These are phyloP conservation scores for Rhinichthys osculus DNA, from an alignment of 2,797 vertebrate genomes.

Conservation along the genomic window DNA sequence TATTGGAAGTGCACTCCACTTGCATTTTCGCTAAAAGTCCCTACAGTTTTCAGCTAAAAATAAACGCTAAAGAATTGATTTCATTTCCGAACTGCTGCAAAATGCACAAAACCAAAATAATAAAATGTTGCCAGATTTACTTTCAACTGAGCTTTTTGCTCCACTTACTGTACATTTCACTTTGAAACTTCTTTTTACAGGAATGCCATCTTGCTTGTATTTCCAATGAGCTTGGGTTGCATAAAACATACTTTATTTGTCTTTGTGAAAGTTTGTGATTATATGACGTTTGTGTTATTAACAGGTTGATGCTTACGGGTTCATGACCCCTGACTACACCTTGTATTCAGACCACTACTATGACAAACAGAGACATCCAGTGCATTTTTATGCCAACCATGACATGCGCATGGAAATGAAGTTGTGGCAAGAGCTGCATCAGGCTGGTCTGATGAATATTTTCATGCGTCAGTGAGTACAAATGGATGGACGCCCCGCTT, in stretches of 20 bases:
- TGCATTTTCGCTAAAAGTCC: background rate
- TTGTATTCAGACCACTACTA: conserved; percentile 83
- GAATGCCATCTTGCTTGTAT: background rate
- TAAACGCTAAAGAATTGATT: background rate
- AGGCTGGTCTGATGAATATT: conserved; percentile 72
- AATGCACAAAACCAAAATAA: background rate
- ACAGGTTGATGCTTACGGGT: conserved; percentile 83
- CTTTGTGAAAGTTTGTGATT: background rate
- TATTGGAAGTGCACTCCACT: background rate
- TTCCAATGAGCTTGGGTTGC: background rate
- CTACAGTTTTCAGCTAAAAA: background rate
- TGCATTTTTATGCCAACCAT: conserved; percentile 80
- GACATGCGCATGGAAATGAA: conserved; percentile 76
- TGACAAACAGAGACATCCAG: conserved; percentile 58
- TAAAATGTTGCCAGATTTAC: background rate
- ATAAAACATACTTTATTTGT: background rate
- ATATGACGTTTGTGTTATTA: background rate
- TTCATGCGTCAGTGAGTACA: conserved; percentile 70
- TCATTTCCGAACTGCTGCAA: background rate
- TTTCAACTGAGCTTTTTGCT: background rate
- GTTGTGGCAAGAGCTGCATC: conserved; percentile 81
- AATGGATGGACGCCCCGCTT: background rate
- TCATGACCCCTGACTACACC: conserved; percentile 79
- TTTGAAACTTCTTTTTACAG: background rate
- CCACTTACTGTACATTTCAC: background rate